These are phyloP conservation scores for Scrobipalpa atriplicella DNA, from an alignment of 2,888 invertebrate species.

Conservation along the genomic window DNA sequence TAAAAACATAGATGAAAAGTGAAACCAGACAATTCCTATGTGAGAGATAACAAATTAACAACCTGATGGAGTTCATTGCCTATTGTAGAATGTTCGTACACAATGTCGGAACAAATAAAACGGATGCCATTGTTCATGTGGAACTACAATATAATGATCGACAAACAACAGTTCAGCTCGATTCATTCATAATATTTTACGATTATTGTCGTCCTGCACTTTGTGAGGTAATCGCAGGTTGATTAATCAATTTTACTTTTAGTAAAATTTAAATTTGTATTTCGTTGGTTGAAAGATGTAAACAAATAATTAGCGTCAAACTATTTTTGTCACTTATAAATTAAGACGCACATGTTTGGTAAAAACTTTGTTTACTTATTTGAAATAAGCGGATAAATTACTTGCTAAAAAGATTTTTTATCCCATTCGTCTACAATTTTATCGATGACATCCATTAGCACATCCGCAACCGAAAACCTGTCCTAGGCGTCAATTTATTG, in stretches of 20 bases:
- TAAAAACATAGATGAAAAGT: neutral
- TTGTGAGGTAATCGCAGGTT: neutral
- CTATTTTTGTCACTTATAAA: neutral
- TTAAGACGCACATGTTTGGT: neutral
- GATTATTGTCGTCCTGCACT: conserved; percentile 13
- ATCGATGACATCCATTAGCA: conserved; percentile 12
- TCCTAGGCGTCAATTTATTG: neutral
- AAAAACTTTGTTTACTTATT: neutral
- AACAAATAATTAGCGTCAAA: neutral
- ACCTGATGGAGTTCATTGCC: conserved; percentile 24
- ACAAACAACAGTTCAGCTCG: conserved; percentile 20
- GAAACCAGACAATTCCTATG: neutral
- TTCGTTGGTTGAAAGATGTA: no score
- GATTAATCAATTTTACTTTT: neutral
- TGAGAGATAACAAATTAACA: conserved; percentile 11
- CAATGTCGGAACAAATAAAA: conserved; percentile 25
- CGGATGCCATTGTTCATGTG: conserved; percentile 24
- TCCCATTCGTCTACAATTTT: neutral
- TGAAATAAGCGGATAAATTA: neutral
- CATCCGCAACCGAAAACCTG: conserved; percentile 8
- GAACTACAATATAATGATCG: conserved; percentile 23
- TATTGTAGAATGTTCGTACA: conserved; percentile 20
- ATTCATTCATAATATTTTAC: conserved; percentile 22
- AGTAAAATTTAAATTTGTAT: no score
- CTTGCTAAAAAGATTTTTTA: neutral